Evolutionary conservation across 30 jellyfish, hydroid and myxozoan genomes (phyloP).

Genomic region (Calvadosia cruxmelitensis): DNA sequence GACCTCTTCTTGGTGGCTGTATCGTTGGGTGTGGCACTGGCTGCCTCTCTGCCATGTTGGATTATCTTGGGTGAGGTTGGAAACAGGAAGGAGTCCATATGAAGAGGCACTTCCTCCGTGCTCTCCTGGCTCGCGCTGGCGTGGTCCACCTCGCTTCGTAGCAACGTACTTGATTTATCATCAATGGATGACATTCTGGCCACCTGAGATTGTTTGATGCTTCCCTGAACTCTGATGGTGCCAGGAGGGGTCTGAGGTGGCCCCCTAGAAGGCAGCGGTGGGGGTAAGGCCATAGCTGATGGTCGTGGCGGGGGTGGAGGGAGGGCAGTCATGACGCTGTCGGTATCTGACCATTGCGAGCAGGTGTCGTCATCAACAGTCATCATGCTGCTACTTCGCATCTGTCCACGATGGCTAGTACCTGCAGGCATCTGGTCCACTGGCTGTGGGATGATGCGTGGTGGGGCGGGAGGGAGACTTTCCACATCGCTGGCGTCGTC

Average conservation of each 20-base stretch:
- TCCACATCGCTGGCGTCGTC: conserved; percentile 50
- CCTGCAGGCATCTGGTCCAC: not conserved
- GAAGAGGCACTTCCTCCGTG: not conserved
- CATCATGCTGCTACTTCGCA: conserved; percentile 6
- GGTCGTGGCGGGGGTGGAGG: conserved; percentile 97
- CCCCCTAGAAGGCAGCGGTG: not conserved
- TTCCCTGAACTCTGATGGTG: not conserved
- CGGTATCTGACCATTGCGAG: conserved; percentile 39
- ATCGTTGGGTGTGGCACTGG: not conserved
- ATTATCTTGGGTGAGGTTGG: not conserved
- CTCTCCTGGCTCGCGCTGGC: conserved; percentile 29
- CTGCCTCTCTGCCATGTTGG: not conserved
- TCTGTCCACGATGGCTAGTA: conserved; percentile 3
- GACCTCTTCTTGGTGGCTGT: not conserved
- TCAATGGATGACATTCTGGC: conserved; percentile 21
- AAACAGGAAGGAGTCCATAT: not conserved
- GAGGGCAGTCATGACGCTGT: conserved; percentile 67
- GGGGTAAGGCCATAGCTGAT: not conserved
- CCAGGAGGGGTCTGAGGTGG: not conserved
- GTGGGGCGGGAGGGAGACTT: conserved; percentile 92
- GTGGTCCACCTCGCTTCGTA: conserved; percentile 26
- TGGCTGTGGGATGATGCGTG: conserved; percentile 31
- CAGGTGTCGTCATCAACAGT: conserved; percentile 11
- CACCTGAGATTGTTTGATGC: conserved; percentile 8
- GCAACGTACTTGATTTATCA: not conserved